A percentile compares a stretch with the other conserved stretches of the same genome.
These are phyloP conservation scores for Nylanderia fulva DNA, from an alignment of 1,140 invertebrate genomes.

Conservation along the genomic window DNA sequence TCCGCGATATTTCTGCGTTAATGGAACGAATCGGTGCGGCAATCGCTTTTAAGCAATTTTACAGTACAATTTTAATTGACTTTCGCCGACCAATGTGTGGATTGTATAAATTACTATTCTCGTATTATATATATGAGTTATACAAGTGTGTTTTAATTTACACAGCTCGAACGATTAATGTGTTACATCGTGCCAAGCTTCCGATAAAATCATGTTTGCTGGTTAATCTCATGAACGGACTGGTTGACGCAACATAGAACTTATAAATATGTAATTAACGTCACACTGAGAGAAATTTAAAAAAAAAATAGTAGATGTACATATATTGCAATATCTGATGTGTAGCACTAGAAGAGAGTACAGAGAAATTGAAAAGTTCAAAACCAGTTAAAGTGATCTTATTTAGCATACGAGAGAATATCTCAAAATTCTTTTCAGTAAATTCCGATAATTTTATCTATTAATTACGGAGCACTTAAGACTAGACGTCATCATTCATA, in stretches of 20 bases:
- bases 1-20: conserved; percentile 36
- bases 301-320: conserved; percentile 23
- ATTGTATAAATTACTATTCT: conserved; percentile 61
- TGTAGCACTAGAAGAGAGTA: neutral
- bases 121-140: conserved; percentile 49
- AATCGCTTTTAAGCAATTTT: conserved; percentile 53
- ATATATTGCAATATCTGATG: neutral
- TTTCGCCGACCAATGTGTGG: conserved; percentile 26
- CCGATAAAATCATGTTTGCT: conserved; percentile 51
- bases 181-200: conserved; percentile 48
- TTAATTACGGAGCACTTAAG: neutral
- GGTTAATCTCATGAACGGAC: conserved; percentile 35
- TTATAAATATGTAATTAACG: conserved; percentile 59
- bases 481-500: neutral
- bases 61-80: conserved; percentile 59
- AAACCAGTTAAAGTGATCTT: neutral
- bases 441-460: neutral
- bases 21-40: conserved; percentile 45
- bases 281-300: neutral
- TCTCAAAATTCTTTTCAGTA: neutral
- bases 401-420: conserved; percentile 3
- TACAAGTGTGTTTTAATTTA: conserved; percentile 57
- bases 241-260: neutral
- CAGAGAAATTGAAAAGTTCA: neutral
- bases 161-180: conserved; percentile 42